phyloP scores from a whole-genome alignment of 2,888 invertebrate species.

The Amphimallon solstitiale region DNA sequence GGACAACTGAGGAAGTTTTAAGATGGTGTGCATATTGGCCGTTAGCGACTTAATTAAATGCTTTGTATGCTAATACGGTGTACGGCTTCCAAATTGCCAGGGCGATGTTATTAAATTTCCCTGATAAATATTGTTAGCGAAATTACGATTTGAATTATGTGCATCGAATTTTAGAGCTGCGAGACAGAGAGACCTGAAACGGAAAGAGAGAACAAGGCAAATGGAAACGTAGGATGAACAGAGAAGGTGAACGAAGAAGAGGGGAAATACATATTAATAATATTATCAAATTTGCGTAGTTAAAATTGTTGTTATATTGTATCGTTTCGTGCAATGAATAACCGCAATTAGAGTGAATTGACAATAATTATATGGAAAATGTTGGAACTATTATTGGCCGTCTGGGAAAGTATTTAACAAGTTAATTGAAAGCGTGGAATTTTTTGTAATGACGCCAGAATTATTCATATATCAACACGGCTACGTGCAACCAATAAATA shows the following conservation, averaged over 20 bases:
- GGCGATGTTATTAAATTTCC: constrained; percentile 21
- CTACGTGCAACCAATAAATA: background rate
- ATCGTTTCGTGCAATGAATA: constrained; percentile 20
- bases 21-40: constrained; percentile 30
- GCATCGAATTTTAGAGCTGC: background rate
- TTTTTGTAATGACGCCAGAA: background rate
- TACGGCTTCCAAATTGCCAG: constrained; percentile 29
- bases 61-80: constrained; percentile 29
- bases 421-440: constrained; percentile 1
- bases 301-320: background rate
- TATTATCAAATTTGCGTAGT: constrained; percentile 21
- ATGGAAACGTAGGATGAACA: too few species aligned
- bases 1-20: constrained; percentile 16
- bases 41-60: constrained; percentile 34
- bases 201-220: too few species aligned
- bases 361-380: constrained; percentile 2
- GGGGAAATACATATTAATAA: constrained; percentile 2
- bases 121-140: constrained; percentile 27
- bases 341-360: constrained; percentile 15
- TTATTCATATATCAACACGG: background rate
- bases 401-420: constrained; percentile 10
- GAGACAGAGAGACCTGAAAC: background rate
- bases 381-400: background rate
- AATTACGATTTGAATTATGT: constrained; percentile 24
- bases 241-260: background rate